Percentiles rank a stretch among this genome's conserved stretches.
Evolutionary conservation across 2,888 invertebrate genomes (phyloP).

Genomic region (Drosophila sordidapex): DNA sequence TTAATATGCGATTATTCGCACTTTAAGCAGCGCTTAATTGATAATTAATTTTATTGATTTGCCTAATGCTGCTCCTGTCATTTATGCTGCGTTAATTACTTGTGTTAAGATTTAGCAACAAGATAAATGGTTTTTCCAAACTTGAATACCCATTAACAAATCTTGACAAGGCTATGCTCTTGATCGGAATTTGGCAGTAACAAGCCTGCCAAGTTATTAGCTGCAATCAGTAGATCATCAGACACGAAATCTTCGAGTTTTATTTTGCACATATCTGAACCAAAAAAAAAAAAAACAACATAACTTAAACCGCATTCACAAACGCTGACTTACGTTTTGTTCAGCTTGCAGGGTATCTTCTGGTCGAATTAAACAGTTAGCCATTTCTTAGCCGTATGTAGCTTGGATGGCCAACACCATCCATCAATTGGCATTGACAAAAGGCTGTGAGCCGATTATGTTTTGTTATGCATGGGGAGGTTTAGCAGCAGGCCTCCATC

Average conservation of each 20-base stretch:
- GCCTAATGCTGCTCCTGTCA: slow-evolving; percentile 26
- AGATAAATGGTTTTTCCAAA: slow-evolving; percentile 55
- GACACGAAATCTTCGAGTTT: not conserved
- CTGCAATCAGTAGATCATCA: not conserved
- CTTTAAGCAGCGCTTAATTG: slow-evolving; percentile 53
- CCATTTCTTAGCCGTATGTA: not conserved
- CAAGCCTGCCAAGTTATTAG: not conserved
- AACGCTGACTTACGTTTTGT: not conserved
- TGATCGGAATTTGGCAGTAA: not conserved
- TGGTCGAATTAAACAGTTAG: not conserved
- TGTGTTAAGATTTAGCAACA: slow-evolving; percentile 39
- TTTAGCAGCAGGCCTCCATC: not conserved
- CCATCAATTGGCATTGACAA: slow-evolving; percentile 48
- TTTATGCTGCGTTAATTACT: slow-evolving; percentile 56
- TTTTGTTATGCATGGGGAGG: slow-evolving; percentile 18
- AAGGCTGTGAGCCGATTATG: slow-evolving; percentile 10
- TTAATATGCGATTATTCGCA: slow-evolving; percentile 50
- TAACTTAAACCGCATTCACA: not conserved
- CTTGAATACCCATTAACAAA: slow-evolving; percentile 3
- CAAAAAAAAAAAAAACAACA: not conserved
- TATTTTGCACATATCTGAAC: not conserved
- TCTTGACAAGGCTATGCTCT: not conserved
- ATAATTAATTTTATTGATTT: slow-evolving; percentile 78
- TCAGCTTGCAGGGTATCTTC: slow-evolving; percentile 23
- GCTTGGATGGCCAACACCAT: slow-evolving; percentile 16